Percentiles rank a stretch among this genome's conserved stretches.
These are phyloP conservation scores for Australoheros scitulus DNA, from an alignment of 2,113 vertebrate genomes.

Conservation along the genomic window DNA sequence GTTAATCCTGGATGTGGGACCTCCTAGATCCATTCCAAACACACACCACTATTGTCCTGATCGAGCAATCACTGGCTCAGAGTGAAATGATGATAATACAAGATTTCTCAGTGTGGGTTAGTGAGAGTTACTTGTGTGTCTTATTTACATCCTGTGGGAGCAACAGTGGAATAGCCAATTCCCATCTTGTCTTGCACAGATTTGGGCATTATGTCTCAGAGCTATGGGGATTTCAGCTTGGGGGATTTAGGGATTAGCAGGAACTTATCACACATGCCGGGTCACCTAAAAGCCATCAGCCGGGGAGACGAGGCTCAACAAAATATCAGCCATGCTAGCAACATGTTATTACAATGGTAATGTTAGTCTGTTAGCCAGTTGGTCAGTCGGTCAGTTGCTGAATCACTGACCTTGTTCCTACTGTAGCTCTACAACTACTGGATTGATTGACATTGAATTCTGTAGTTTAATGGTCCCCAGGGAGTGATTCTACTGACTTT, in stretches of 20 bases:
- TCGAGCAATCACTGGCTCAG: conserved; percentile 29
- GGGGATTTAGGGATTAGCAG: conserved; percentile 62
- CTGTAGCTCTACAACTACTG: neutral
- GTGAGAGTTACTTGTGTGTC: conserved; percentile 43
- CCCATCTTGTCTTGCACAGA: conserved; percentile 55
- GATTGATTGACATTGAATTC: neutral
- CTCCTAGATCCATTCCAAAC: conserved; percentile 43
- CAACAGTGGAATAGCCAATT: conserved; percentile 53
- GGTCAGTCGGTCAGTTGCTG: neutral
- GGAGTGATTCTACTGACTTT: neutral
- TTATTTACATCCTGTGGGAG: conserved; percentile 53
- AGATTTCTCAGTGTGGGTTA: conserved; percentile 41
- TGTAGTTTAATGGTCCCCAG: neutral
- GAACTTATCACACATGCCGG: conserved; percentile 53
- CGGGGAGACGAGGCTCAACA: neutral
- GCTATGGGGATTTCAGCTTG: conserved; percentile 42
- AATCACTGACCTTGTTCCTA: neutral
- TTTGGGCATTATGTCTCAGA: conserved; percentile 53
- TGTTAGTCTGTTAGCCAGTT: neutral
- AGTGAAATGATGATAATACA: conserved; percentile 41
- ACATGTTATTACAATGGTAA: neutral
- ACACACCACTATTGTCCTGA: conserved; percentile 16
- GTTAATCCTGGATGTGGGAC: conserved; percentile 51
- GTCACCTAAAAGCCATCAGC: conserved; percentile 45
- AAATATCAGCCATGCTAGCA: conserved; percentile 1